phyloP scores from a whole-genome alignment of 2,797 vertebrate species.

The Adelosebastes latens region DNA sequence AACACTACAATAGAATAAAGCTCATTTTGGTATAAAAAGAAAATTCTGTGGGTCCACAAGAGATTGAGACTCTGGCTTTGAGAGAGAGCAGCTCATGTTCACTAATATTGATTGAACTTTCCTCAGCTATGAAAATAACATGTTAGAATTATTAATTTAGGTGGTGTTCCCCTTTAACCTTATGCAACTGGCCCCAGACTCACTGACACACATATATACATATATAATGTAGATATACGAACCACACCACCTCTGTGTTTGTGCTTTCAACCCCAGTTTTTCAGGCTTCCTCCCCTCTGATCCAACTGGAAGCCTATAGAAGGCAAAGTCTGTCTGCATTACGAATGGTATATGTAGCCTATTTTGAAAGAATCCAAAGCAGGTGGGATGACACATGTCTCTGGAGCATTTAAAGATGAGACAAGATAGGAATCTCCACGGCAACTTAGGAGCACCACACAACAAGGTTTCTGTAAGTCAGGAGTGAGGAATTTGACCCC shows the following conservation, averaged over 20 bases:
- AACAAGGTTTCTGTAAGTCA: conserved; percentile 13
- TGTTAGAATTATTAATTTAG: too few species aligned
- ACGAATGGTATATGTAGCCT: conserved; percentile 11
- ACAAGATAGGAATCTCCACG: conserved; percentile 30
- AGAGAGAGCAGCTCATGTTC: too few species aligned
- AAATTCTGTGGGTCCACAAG: too few species aligned
- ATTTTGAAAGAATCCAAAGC: conserved; percentile 40
- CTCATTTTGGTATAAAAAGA: too few species aligned
- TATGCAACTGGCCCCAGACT: conserved; percentile 5
- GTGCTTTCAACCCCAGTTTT: conserved; percentile 26
- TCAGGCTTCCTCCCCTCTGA: not conserved
- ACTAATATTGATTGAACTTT: too few species aligned
- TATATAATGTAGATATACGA: not conserved
- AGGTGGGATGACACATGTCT: conserved; percentile 13
- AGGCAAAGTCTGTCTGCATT: conserved; percentile 31
- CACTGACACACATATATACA: not conserved
- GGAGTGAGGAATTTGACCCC: not conserved
- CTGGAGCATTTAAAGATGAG: conserved; percentile 33
- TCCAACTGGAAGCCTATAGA: conserved; percentile 26
- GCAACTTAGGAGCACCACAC: conserved; percentile 18
- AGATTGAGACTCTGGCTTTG: too few species aligned
- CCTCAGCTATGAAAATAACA: too few species aligned
- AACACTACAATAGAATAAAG: too few species aligned
- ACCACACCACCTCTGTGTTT: conserved; percentile 20
- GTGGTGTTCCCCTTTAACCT: too few species aligned